Conservation (phyloP, 2,888 invertebrate genomes). For the Phania funesta region DNA sequence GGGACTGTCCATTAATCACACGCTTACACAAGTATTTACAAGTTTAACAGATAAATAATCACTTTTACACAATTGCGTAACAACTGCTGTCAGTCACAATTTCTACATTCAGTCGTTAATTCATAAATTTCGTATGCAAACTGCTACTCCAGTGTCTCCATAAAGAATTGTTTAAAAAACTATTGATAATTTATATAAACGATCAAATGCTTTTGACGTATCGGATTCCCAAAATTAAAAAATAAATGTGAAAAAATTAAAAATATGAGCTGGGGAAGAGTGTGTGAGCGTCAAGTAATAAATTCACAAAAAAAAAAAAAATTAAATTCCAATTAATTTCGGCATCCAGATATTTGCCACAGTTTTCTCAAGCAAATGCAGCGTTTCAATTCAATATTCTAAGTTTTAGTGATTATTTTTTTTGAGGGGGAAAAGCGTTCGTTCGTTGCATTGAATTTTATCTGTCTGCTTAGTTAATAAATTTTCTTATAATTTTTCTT, state of each 20-base stretch:
- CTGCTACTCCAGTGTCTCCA: neutral
- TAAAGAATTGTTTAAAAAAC: slow-evolving; percentile 30
- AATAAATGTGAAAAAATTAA: neutral
- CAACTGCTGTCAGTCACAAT: slow-evolving; percentile 20
- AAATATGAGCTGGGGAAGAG: slow-evolving; percentile 50
- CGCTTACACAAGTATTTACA: slow-evolving; percentile 38
- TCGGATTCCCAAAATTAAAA: neutral
- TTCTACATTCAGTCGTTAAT: slow-evolving; percentile 10
- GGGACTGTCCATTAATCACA: slow-evolving; percentile 44
- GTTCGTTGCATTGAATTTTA: neutral
- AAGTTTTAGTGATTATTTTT: neutral
- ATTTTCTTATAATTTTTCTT: slow-evolving; percentile 50
- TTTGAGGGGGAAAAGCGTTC: neutral
- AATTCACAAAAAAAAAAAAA: slow-evolving; percentile 55
- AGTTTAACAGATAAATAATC: slow-evolving; percentile 49
- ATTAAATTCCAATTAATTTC: slow-evolving; percentile 62
- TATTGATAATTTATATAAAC: slow-evolving; percentile 36
- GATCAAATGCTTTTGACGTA: slow-evolving; percentile 7
- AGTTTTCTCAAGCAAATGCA: slow-evolving; percentile 27
- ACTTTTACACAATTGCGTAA: slow-evolving; percentile 49
- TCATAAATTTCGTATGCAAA: neutral
- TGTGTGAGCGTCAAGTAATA: slow-evolving; percentile 42
- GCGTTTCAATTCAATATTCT: slow-evolving; percentile 7
- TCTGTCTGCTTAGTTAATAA: slow-evolving; percentile 51
- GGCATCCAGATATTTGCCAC: slow-evolving; percentile 6